Evolutionary conservation across 2,888 invertebrate genomes (phyloP), one percentile per base, ranked within the genome.

Genomic region (Cephonodes hylas): DNA sequence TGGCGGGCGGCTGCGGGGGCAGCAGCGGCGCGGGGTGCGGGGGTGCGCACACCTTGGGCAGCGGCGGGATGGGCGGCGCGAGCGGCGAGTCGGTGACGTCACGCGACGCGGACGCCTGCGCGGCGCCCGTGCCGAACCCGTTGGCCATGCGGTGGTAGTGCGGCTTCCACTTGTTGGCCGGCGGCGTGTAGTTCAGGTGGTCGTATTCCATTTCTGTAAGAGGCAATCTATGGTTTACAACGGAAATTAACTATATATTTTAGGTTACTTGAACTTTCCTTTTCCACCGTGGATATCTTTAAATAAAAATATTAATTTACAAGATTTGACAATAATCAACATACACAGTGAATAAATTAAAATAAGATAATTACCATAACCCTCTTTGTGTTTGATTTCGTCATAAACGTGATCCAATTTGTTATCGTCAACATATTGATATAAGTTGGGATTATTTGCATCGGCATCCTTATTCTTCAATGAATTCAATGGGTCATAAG

Each of bases 381-480:
- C 94, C 70, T 96, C 96, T 78, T 96, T 96, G 59, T 96, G 96
- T 76, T 97, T 97, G 68, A 98, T 97, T 86, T 97, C 97, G 81
- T 97, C 97, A 76, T 98, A 98, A 0, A 97, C 95, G 77, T 97
- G 97, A 73, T 97, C 97, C 61, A 95, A 85, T 71, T 95, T 95
- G 63, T 94, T 94, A 60, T 95, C 93, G 69, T 96, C 96, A 66
- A 96, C 96, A 71, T 95, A 95, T 72, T 97, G 95, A 80, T 97
- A 98, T 60, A 97, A 93, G 77, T 96, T 97, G 0, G 97, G 97
- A 89, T 98, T 98, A 8, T 96, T 96, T 31, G 95, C 92, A 81
- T 98, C 97, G 0, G 97, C 97, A 73, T 96, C 97, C 70, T 95
- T 93, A 80, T 97, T 97, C 84, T 98, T 98, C 68, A 95, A 82